A percentile compares a stretch with the other conserved stretches of the same genome.
These are phyloP conservation scores for Drosophila helvetica DNA, from an alignment of 2,888 invertebrate genomes.

Conservation along the genomic window DNA sequence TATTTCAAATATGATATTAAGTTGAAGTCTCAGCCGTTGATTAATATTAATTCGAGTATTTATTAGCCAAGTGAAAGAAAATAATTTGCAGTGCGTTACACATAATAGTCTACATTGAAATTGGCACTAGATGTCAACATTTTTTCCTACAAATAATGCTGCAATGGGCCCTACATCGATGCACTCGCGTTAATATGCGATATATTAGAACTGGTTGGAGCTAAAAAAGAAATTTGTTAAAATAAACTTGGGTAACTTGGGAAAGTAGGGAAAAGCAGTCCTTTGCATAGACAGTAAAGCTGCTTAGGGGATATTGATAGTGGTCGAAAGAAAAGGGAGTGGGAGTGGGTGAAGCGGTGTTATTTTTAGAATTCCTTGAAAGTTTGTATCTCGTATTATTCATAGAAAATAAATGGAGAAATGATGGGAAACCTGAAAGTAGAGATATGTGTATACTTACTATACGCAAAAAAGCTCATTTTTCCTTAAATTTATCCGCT, in stretches of 20 bases:
- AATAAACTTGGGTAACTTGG: no score
- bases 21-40: no score
- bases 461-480: conserved; percentile 8
- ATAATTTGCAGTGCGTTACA: no score
- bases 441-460: background rate
- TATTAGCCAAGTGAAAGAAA: background rate
- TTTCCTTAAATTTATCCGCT: conserved; percentile 60
- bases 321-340: background rate
- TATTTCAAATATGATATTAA: no score
- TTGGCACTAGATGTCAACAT: background rate
- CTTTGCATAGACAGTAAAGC: no score
- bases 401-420: background rate
- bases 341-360: no score
- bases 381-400: background rate
- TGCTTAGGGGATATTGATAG: background rate
- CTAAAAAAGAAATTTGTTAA: background rate
- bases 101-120: background rate
- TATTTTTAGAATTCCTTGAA: no score
- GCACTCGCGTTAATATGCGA: no score
- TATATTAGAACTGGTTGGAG: background rate
- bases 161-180: background rate
- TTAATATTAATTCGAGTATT: background rate
- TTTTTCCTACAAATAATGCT: background rate
- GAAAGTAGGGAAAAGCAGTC: no score
- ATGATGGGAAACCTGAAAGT: background rate